Percentiles rank a stretch among this genome's conserved stretches.
Conservation (phyloP, 2,113 vertebrate genomes). For the Neopipo cinnamomea region DNA sequence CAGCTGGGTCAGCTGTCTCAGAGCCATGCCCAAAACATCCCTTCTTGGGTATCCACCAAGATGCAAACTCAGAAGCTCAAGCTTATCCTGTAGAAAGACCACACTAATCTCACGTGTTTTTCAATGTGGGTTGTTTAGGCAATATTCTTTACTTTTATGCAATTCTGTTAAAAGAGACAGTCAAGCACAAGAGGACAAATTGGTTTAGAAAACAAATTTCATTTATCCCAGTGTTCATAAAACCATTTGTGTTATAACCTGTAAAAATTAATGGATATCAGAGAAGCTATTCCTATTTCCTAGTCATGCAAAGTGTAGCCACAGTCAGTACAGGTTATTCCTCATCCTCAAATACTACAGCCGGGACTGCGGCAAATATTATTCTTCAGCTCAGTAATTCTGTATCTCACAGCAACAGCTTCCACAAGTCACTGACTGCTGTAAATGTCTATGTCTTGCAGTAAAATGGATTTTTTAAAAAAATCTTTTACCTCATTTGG, state of each 20-base stretch:
- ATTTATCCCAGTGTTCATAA: conserved; percentile 8
- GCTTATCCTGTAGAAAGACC: not conserved
- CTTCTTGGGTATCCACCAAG: not conserved
- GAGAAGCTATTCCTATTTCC: conserved; percentile 24
- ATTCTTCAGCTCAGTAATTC: conserved; percentile 23
- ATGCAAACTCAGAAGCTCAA: not conserved
- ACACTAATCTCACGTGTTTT: not conserved
- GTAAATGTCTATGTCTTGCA: not conserved
- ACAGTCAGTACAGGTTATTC: not conserved
- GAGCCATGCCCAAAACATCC: not conserved
- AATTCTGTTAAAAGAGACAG: conserved; percentile 21
- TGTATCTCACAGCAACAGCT: conserved; percentile 33
- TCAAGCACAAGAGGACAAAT: conserved; percentile 5
- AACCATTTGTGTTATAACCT: conserved; percentile 13
- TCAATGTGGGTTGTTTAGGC: not conserved
- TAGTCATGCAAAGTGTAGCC: not conserved
- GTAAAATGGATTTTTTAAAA: not conserved
- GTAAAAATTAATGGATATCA: not conserved
- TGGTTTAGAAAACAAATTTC: conserved; percentile 9
- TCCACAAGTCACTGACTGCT: not conserved
- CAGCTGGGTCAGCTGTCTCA: not conserved
- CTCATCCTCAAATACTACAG: conserved; percentile 31
- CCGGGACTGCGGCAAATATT: not conserved
- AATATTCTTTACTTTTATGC: not conserved
- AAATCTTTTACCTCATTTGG: not conserved